Percentiles rank a stretch among this genome's conserved stretches.
These are phyloP conservation scores for Takifugu rubripes DNA, from an alignment of 2,797 vertebrate species.

Conservation along the genomic window DNA sequence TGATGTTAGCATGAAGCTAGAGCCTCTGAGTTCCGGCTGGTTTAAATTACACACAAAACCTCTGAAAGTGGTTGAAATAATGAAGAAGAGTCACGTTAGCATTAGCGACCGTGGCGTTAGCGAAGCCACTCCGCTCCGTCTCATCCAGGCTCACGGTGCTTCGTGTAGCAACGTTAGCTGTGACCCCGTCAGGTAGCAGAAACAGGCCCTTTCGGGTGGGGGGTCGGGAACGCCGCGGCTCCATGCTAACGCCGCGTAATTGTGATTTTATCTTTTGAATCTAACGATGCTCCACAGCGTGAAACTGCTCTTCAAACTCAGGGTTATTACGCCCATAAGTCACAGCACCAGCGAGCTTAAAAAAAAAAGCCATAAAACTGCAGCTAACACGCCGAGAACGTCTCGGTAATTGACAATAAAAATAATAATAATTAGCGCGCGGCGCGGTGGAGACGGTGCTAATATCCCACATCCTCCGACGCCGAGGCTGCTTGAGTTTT, in stretches of 20 bases:
- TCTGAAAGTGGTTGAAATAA: no score
- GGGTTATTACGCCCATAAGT: constrained; percentile 65
- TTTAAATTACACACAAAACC: no score
- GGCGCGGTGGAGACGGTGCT: constrained; percentile 50
- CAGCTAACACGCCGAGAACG: constrained; percentile 46
- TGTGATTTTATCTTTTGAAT: constrained; percentile 35
- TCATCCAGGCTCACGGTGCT: no score
- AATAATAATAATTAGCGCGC: constrained; percentile 65
- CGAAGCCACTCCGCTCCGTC: no score
- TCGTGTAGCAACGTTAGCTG: no score
- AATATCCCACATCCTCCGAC: constrained; percentile 61
- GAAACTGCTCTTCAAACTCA: constrained; percentile 49
- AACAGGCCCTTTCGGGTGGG: constrained; percentile 15
- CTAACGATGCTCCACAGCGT: constrained; percentile 32
- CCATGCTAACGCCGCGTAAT: constrained; percentile 30
- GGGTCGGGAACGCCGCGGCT: constrained; percentile 15
- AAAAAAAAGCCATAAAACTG: constrained; percentile 7
- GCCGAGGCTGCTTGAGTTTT: constrained; percentile 68
- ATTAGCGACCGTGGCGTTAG: no score
- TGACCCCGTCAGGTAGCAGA: no score
- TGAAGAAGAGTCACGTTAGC: no score
- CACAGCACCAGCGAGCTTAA: constrained; percentile 41
- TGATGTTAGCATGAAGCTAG: no score
- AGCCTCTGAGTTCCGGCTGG: no score
- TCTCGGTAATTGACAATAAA: constrained; percentile 67